Conservation (phyloP, 2,113 vertebrate species). For the Girardinichthys multiradiatus region DNA sequence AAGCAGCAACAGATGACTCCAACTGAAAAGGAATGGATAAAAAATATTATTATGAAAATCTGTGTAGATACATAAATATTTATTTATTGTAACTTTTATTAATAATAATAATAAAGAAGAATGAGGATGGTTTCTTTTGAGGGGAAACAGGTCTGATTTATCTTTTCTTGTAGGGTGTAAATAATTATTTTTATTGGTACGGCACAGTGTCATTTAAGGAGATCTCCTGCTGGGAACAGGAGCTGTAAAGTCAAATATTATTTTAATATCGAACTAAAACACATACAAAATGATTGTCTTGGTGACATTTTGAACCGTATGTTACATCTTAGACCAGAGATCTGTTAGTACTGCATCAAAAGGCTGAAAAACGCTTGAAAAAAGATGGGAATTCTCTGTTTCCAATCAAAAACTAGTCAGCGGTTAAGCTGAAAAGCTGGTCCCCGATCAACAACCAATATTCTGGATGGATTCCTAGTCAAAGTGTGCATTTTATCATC, state of each 20-base stretch:
- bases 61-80: not conserved
- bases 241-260: not conserved
- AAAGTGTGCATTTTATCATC: not conserved
- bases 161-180: not conserved
- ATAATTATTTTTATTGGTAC: not conserved
- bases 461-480: too few relatives aligned
- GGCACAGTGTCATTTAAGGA: not conserved
- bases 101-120: too few relatives aligned
- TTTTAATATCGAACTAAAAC: not conserved
- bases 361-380: too few relatives aligned
- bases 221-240: not conserved
- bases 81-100: not conserved
- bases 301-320: not conserved
- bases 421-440: too few relatives aligned
- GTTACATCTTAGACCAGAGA: not conserved
- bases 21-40: not conserved
- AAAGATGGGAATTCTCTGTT: too few relatives aligned
- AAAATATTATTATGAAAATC: not conserved
- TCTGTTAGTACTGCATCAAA: too few relatives aligned
- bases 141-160: not conserved
- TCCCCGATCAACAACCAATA: too few relatives aligned
- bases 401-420: too few relatives aligned
- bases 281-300: not conserved
- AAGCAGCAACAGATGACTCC: too few relatives aligned
- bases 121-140: not conserved